A percentile compares a stretch with the other conserved stretches of the same genome.
phyloP scores from a whole-genome alignment of 2,797 vertebrate species.

The Zenarchopterus dispar region DNA sequence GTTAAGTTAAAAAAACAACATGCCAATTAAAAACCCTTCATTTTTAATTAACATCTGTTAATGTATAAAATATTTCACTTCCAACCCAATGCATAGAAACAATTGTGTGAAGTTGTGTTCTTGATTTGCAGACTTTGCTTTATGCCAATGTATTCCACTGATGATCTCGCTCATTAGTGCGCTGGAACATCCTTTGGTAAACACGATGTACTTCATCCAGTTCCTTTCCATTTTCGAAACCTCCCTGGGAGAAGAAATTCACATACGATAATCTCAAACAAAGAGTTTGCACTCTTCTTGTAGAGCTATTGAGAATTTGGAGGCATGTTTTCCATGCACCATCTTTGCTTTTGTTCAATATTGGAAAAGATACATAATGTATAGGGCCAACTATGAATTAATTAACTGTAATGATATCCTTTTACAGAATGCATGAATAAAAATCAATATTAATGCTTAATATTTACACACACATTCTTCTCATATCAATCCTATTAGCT shows the following conservation, averaged over 20 bases:
- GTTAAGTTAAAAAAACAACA: background rate
- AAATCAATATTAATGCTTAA: slow-evolving; percentile 71
- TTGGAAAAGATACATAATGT: slow-evolving; percentile 66
- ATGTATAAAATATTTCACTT: slow-evolving; percentile 19
- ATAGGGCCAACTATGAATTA: slow-evolving; percentile 67
- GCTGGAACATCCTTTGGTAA: slow-evolving; percentile 44
- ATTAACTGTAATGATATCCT: slow-evolving; percentile 72
- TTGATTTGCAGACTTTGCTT: slow-evolving; percentile 38
- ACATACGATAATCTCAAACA: slow-evolving; percentile 59
- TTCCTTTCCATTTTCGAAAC: slow-evolving; percentile 25
- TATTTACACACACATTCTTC: slow-evolving; percentile 58
- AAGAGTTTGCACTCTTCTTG: slow-evolving; percentile 23
- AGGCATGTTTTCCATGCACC: slow-evolving; percentile 43
- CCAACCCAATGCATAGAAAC: slow-evolving; percentile 25
- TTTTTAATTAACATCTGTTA: slow-evolving; percentile 12
- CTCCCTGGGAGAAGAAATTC: slow-evolving; percentile 30
- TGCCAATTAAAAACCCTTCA: background rate
- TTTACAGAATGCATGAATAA: slow-evolving; percentile 74
- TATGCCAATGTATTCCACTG: slow-evolving; percentile 16
- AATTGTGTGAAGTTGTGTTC: slow-evolving; percentile 23
- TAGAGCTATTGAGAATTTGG: slow-evolving; percentile 29
- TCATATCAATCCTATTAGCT: slow-evolving; percentile 58
- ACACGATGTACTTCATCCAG: slow-evolving; percentile 25
- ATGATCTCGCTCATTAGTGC: slow-evolving; percentile 47
- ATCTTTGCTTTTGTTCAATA: slow-evolving; percentile 67